These are phyloP conservation scores for Siderastrea radians DNA, from an alignment of 92 coral and sea anemone genomes.

Conservation along the genomic window DNA sequence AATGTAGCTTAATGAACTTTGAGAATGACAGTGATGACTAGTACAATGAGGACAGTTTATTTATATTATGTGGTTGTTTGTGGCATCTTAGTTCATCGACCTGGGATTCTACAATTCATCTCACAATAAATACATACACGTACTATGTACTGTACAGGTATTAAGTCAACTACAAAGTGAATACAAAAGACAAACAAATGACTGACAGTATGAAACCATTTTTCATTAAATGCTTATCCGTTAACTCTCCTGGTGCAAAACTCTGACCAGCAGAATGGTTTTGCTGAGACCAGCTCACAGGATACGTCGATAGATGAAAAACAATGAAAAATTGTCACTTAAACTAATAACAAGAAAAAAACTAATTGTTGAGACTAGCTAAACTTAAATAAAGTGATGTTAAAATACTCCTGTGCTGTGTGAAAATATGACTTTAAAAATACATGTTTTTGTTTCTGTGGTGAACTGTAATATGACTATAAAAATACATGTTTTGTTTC, in stretches of 20 bases:
- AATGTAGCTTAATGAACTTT: no score
- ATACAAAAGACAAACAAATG: background rate
- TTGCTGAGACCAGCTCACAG: slow-evolving; percentile 43
- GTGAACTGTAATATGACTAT: background rate
- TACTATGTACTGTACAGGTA: no score
- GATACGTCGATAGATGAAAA: background rate
- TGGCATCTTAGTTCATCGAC: no score
- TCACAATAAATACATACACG: no score
- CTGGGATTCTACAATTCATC: no score
- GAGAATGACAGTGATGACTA: no score
- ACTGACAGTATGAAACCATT: background rate
- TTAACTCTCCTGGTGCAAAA: slow-evolving; percentile 10
- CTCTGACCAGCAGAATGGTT: slow-evolving; percentile 15
- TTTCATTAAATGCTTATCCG: background rate
- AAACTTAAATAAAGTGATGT: background rate
- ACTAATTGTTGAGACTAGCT: slow-evolving; percentile 4
- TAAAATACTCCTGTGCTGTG: no score
- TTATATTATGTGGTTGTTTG: no score
- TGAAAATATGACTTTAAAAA: no score
- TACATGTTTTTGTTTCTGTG: no score
- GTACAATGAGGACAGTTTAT: no score
- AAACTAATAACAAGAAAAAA: background rate
- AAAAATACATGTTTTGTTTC: background rate
- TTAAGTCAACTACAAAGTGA: background rate
- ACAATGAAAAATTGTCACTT: no score